Percentiles rank a stretch among this genome's conserved stretches.
phyloP scores from a whole-genome alignment of 2,888 invertebrate genomes.

The Plagodis dolabraria region DNA sequence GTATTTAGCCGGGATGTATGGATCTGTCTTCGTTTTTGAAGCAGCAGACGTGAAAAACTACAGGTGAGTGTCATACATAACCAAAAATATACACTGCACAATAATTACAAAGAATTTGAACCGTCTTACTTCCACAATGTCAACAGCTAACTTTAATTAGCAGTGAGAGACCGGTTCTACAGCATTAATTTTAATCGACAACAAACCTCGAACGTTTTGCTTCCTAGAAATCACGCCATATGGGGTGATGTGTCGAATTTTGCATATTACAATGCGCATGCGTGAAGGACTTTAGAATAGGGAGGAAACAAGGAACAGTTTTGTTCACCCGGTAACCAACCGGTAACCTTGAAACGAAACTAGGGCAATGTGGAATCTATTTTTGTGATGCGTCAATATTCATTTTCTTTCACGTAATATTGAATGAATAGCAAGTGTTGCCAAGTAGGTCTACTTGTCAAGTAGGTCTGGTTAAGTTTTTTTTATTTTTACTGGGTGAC shows the following conservation, averaged over 20 bases:
- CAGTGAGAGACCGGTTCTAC: slow-evolving; percentile 9
- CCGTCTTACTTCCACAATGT: no score
- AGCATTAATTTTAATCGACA: not conserved
- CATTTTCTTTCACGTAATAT: no score
- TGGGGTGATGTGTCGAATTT: slow-evolving; percentile 2
- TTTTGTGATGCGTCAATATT: slow-evolving; percentile 1
- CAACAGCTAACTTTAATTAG: no score
- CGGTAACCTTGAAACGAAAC: slow-evolving; percentile 31
- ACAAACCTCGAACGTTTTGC: not conserved
- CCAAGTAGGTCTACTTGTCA: no score
- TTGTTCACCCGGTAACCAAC: slow-evolving; percentile 27
- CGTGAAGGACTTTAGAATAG: slow-evolving; percentile 37
- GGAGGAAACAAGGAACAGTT: slow-evolving; percentile 34
- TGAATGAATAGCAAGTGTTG: no score
- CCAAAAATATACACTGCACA: not conserved
- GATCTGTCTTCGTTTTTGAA: slow-evolving; percentile 74
- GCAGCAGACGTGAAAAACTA: slow-evolving; percentile 57
- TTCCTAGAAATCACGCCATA: slow-evolving; percentile 38
- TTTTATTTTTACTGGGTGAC: no score
- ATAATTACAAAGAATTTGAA: no score
- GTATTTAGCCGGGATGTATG: slow-evolving; percentile 76
- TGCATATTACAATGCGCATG: slow-evolving; percentile 45
- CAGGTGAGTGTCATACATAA: slow-evolving; percentile 55
- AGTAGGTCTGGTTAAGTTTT: no score
- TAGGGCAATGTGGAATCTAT: slow-evolving; percentile 26